Evolutionary conservation across 2,113 vertebrate genomes (phyloP), one percentile per base, ranked within the genome.

Genomic region (Drymodes brunneopygia): DNA sequence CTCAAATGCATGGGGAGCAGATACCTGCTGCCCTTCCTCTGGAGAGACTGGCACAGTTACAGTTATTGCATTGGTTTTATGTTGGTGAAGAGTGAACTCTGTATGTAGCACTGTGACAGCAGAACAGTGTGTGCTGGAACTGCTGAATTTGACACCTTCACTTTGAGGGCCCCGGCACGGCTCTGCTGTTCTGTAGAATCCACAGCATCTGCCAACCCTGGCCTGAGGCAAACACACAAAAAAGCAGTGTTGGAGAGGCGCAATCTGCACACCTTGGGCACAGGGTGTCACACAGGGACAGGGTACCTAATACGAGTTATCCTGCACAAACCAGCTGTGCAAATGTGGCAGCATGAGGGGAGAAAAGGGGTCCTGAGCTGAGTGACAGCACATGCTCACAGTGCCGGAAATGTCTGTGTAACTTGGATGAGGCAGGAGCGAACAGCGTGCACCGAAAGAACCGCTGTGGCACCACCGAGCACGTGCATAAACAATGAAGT

Each of bases 401-500:
- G 10, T 2, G 24, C 28, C 42, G 81, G 33, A 70, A 74, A 42
- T 1, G 12, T 48, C 36, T 71, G 42, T 4, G 2, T 20, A 27
- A 56, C 19, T 73, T 15, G 25, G 50, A 24, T 1, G 51, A 64
- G 67, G 54, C 66, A 45, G 56, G 57, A 80, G 62, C 36, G 23
- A 31, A 44, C 44, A 83, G 86, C 23, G 0, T 2, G 50, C n/a
- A 20, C 58, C 1, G 1, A 64, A 72, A 40, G 7, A 64, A 44
- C 17, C 0, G 1, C 50, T 13, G 45, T 10, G 42, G 45, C 58
- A 61, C 62, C 62, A 3, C 83, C 1, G 29, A 73, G 70, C 67
- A 15, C 8, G 0, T 0, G 9, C 27, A 31, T 45, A 20, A 69
- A 31, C 1, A 70, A 35, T 3, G 0, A 40, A 87, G n/a, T 4